phyloP scores from a whole-genome alignment of 1,140 invertebrate species.

The Drosophila insularis region DNA sequence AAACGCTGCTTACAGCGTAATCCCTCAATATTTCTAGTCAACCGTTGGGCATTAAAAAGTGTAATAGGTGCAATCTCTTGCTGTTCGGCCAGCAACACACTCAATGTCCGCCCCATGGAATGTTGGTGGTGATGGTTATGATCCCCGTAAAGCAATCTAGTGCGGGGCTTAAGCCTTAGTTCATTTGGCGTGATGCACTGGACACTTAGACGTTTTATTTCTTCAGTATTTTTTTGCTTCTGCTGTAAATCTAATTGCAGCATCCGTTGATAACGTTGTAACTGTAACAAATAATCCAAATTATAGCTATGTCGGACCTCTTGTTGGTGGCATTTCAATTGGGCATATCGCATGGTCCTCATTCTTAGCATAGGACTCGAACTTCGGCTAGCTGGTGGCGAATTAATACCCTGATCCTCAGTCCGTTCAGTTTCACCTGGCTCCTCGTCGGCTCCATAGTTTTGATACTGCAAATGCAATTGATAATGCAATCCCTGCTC shows the following conservation, averaged over 20 bases:
- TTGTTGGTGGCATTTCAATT: slow-evolving; percentile 78
- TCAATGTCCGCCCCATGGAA: slow-evolving; percentile 78
- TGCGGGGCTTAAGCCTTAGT: slow-evolving; percentile 57
- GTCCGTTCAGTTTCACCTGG: slow-evolving; percentile 14
- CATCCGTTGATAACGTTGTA: slow-evolving; percentile 67
- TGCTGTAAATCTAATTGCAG: slow-evolving; percentile 81
- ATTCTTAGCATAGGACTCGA: slow-evolving; percentile 54
- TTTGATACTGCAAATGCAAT: slow-evolving; percentile 64
- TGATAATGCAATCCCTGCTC: slow-evolving; percentile 60
- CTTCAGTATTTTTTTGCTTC: slow-evolving; percentile 76
- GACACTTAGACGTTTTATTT: slow-evolving; percentile 70
- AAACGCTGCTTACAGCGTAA: slow-evolving; percentile 84
- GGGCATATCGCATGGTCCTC: slow-evolving; percentile 64
- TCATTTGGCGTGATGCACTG: slow-evolving; percentile 72
- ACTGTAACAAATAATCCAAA: slow-evolving; percentile 86
- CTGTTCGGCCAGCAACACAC: slow-evolving; percentile 67
- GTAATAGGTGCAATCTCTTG: slow-evolving; percentile 66
- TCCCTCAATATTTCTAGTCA: slow-evolving; percentile 85
- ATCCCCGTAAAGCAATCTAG: slow-evolving; percentile 54
- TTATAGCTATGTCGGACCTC: slow-evolving; percentile 90
- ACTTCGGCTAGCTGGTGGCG: slow-evolving; percentile 58
- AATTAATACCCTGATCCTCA: slow-evolving; percentile 53
- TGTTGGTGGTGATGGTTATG: slow-evolving; percentile 56
- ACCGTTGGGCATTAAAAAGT: slow-evolving; percentile 83
- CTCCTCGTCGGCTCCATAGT: slow-evolving; percentile 51